These are phyloP conservation scores for Campoletis sonorensis DNA, from an alignment of 1,140 invertebrate species.

Conservation along the genomic window DNA sequence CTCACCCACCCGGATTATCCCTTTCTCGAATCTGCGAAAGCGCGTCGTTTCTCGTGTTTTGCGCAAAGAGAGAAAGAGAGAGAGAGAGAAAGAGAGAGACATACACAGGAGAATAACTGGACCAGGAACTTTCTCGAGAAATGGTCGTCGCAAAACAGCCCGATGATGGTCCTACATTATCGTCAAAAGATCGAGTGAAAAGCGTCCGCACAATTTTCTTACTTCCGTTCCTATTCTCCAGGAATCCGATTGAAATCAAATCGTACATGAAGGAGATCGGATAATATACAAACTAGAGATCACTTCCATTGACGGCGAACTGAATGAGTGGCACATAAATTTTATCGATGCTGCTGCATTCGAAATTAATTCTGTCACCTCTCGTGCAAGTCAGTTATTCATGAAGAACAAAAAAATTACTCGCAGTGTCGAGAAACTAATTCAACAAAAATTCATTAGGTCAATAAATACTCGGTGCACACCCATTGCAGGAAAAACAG, in stretches of 20 bases:
- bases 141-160: neutral
- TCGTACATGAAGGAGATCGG: no score
- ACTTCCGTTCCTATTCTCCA: neutral
- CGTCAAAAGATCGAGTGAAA: neutral
- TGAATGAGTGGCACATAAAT: no score
- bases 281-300: no score
- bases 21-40: conserved; percentile 11
- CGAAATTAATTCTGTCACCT: no score
- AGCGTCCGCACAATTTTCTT: neutral
- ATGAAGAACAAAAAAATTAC: no score
- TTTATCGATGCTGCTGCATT: no score
- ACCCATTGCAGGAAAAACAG: no score
- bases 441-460: no score
- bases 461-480: no score
- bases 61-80: neutral
- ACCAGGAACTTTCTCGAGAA: conserved; percentile 7
- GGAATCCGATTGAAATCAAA: neutral
- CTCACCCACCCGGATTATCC: conserved; percentile 22
- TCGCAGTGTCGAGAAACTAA: no score
- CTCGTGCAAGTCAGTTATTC: no score
- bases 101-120: neutral
- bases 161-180: neutral
- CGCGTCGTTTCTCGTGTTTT: neutral
- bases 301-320: no score
- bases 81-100: neutral